Evolutionary conservation across 2,888 invertebrate species (phyloP).

Genomic region (Lutraria lutraria): DNA sequence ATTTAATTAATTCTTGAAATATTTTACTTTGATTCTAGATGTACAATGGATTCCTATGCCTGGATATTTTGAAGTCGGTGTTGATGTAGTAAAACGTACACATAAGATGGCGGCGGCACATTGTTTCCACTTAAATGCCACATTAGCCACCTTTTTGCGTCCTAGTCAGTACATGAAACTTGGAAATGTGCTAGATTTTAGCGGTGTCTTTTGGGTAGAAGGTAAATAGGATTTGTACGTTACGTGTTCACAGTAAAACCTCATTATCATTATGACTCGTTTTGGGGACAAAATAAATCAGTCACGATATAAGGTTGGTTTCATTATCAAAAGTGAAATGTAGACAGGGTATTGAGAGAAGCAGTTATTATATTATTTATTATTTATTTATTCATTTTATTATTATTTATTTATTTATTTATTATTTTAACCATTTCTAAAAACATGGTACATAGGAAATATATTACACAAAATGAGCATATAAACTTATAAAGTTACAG

Average conservation of each 20-base stretch:
- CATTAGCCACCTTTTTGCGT: not conserved
- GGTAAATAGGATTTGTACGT: not conserved
- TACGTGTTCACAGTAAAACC: not conserved
- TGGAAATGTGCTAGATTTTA: not conserved
- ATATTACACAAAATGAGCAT: too few species aligned
- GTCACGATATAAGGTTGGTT: not conserved
- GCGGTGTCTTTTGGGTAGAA: not conserved
- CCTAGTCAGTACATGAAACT: not conserved
- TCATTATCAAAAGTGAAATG: too few species aligned
- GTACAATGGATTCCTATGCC: not conserved
- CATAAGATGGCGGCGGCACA: not conserved
- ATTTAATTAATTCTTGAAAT: too few species aligned
- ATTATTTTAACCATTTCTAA: too few species aligned
- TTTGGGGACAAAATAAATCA: not conserved
- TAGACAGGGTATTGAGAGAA: too few species aligned
- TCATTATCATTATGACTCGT: not conserved
- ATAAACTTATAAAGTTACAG: too few species aligned
- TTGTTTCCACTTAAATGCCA: not conserved
- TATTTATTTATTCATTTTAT: too few species aligned
- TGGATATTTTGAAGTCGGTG: not conserved
- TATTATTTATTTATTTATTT: too few species aligned
- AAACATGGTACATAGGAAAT: too few species aligned
- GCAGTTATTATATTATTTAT: too few species aligned
- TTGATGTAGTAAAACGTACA: not conserved
- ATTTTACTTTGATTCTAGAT: not conserved